Base-by-base conservation (phyloP, 2,888 invertebrate species). In the Galeruca laticollis region DNA sequence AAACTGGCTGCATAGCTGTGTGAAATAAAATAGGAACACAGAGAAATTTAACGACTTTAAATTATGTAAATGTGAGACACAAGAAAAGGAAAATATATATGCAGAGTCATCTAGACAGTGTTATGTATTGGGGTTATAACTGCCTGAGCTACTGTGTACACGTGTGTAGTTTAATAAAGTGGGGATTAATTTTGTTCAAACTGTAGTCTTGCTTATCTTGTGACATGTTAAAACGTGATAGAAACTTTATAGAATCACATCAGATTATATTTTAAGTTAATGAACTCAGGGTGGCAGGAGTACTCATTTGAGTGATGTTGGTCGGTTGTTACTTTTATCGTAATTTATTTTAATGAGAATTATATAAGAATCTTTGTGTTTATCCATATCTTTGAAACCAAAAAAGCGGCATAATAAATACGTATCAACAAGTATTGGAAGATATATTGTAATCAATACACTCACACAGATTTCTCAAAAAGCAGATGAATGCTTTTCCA, bases 101-200 rank as follows among this genome's bases (percentile, higher is more conserved):
- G 20, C 51, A 21, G 11, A 21, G 21, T 51, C 51, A 11, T 51
- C 21, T 20, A 51, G 51, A 51, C 13, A 51, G 18, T 18, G 51
- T 21, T 51, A 51, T 51, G 20, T 51, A 51, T 51, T 20, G 21
- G 21, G 51, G 13, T 21, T 51, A 20, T 51, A 21, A 13, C 51
- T 10, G 21, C 13, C 9, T 21, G 11, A 21, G 20, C 9, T 13
- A 20, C 20, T 21, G 21, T 21, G 5, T 51, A 20, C 21, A 51
- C 20, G 51, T 51, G 51, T 51, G 11, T 51, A 51, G 20, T 51
- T 51, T 51, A 51, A 51, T 51, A 21, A 21, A 51, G 51, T 21
- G 20, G 21, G 13, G 13, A 51, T 51, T 51, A 51, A 51, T 51
- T 21, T 21, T 21, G 51, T 51, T 51, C 20, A 51, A 51, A 21